Conservation (phyloP, 2,888 invertebrate species). For the Epicampocera succincta region DNA sequence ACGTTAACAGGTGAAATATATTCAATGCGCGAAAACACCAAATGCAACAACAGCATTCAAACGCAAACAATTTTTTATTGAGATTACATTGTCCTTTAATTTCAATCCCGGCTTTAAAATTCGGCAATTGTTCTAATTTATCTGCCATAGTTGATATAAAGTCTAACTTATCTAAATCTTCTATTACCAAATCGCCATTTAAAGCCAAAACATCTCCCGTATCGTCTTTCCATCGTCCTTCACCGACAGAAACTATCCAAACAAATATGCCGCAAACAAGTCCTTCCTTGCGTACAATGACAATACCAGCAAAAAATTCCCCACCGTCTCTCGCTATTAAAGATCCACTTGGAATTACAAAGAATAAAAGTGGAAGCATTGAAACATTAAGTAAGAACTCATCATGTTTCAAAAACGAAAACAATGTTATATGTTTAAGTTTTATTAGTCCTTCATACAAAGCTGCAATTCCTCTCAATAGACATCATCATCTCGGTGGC, state of each 20-base stretch:
- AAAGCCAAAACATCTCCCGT: constrained; percentile 32
- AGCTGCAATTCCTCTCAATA: constrained; percentile 50
- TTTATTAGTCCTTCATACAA: constrained; percentile 49
- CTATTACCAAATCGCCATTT: constrained; percentile 61
- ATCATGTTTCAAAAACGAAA: constrained; percentile 70
- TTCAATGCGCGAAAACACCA: constrained; percentile 70
- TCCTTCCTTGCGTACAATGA: constrained; percentile 61
- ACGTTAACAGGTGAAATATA: constrained; percentile 82
- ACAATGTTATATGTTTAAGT: constrained; percentile 70
- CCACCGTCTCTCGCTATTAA: constrained; percentile 72
- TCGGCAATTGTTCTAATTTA: constrained; percentile 56
- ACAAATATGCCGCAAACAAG: constrained; percentile 32
- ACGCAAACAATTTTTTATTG: constrained; percentile 66
- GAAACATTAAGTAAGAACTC: constrained; percentile 50
- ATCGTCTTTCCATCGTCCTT: constrained; percentile 36
- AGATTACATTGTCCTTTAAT: constrained; percentile 62
- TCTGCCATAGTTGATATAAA: constrained; percentile 57
- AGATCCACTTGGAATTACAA: constrained; percentile 66
- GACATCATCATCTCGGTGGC: constrained; percentile 40
- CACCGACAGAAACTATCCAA: constrained; percentile 55
- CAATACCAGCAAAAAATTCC: constrained; percentile 72
- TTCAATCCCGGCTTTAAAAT: constrained; percentile 63
- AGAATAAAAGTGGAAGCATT: constrained; percentile 16
- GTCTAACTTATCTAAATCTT: constrained; percentile 59
- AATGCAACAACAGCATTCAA: constrained; percentile 65